Conservation (phyloP, 2,113 vertebrate species). For the Paraplagusia blochii region DNA sequence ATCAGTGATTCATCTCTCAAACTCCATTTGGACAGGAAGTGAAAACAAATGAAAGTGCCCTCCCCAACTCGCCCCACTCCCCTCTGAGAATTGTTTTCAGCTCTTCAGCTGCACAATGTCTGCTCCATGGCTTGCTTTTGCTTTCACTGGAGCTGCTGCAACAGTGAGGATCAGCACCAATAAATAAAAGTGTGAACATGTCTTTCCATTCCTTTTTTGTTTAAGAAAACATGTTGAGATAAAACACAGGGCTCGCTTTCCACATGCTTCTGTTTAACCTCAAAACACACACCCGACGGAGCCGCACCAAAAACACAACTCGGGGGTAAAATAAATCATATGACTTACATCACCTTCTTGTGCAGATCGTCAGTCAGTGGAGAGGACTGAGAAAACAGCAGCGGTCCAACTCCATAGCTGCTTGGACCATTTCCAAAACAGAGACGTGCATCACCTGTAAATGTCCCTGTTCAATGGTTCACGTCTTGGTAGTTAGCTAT, state of each 20-base stretch:
- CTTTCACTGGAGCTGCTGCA: constrained; percentile 8
- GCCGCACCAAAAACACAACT: constrained; percentile 19
- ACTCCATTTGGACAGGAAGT: constrained; percentile 57
- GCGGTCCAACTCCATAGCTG: background rate
- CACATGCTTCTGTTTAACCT: constrained; percentile 33
- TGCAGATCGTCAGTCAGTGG: constrained; percentile 13
- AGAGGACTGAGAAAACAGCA: constrained; percentile 3
- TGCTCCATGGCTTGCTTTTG: constrained; percentile 15
- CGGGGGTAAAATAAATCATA: constrained; percentile 1
- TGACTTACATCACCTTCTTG: constrained; percentile 5
- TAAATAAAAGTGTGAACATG: constrained; percentile 53
- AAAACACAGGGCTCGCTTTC: constrained; percentile 22
- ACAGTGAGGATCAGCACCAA: constrained; percentile 50
- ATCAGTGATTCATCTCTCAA: constrained; percentile 59
- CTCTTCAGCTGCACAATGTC: constrained; percentile 39
- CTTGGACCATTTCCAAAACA: background rate
- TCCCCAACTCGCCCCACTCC: constrained; percentile 12
- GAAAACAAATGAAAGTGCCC: constrained; percentile 62
- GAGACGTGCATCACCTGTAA: background rate
- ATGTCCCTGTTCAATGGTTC: too few relatives aligned
- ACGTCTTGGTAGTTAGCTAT: too few relatives aligned
- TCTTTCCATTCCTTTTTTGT: constrained; percentile 42
- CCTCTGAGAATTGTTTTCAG: constrained; percentile 18
- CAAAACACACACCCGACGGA: constrained; percentile 22
- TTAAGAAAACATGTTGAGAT: constrained; percentile 36